These are phyloP conservation scores for Abrostola tripartita DNA, from an alignment of 2,888 invertebrate species.

Conservation along the genomic window DNA sequence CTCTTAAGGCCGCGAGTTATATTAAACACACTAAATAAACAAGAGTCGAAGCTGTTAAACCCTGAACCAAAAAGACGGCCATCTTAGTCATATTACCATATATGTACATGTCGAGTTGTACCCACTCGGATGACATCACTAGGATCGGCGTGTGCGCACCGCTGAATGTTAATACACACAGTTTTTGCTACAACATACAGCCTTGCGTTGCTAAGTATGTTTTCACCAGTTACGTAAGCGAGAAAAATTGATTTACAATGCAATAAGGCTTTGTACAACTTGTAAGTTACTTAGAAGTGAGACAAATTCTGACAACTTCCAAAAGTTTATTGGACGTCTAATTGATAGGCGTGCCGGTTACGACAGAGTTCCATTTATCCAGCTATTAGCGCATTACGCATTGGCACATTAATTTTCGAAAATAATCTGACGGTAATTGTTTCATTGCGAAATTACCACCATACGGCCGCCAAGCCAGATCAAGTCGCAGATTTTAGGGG, in stretches of 20 bases:
- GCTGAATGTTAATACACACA: conserved; percentile 80
- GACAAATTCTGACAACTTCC: conserved; percentile 8
- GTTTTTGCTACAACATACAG: conserved; percentile 51
- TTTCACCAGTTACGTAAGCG: conserved; percentile 64
- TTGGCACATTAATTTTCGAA: conserved; percentile 14
- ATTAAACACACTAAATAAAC: conserved; percentile 59
- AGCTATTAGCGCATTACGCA: conserved; percentile 38
- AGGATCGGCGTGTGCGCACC: conserved; percentile 62
- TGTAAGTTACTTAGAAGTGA: conserved; percentile 20
- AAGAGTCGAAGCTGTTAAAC: conserved; percentile 64
- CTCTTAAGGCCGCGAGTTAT: conserved; percentile 44
- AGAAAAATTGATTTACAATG: conserved; percentile 41
- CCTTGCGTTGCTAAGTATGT: conserved; percentile 68
- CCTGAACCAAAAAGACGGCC: conserved; percentile 75
- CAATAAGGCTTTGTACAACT: conserved; percentile 32
- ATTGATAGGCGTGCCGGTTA: conserved; percentile 42
- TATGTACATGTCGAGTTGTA: conserved; percentile 70
- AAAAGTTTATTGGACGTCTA: conserved; percentile 32
- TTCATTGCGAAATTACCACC: conserved; percentile 55
- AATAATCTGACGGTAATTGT: conserved; percentile 28
- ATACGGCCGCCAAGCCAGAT: conserved; percentile 67
- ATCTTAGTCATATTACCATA: conserved; percentile 83
- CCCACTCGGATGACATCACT: conserved; percentile 82
- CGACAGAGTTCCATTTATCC: conserved; percentile 21
- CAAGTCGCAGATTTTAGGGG: conserved; percentile 64